Percentiles rank a stretch among this genome's conserved stretches.
Conservation (phyloP, 2,797 vertebrate species). For the Peromyscus eremicus region DNA sequence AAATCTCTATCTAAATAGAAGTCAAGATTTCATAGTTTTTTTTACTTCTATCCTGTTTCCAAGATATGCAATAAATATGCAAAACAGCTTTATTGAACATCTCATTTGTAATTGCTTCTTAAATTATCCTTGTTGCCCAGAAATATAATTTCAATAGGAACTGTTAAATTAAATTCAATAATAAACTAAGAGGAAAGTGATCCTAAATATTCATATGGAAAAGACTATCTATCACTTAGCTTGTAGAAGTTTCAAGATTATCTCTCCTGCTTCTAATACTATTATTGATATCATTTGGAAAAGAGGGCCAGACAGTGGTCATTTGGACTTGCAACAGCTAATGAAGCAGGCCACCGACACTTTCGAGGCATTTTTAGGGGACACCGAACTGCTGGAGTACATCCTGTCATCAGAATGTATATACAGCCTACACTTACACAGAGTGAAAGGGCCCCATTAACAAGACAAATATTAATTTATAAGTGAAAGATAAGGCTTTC, state of each 20-base stretch:
- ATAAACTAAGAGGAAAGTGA: constrained; percentile 41
- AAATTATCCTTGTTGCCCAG: constrained; percentile 54
- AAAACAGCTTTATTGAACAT: constrained; percentile 29
- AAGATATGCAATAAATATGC: constrained; percentile 48
- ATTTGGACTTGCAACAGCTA: constrained; percentile 9
- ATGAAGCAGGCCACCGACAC: background rate
- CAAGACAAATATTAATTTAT: constrained; percentile 38
- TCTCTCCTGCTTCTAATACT: constrained; percentile 19
- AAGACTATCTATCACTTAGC: constrained; percentile 32
- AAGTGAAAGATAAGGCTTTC: background rate
- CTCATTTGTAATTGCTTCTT: constrained; percentile 59
- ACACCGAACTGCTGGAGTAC: background rate
- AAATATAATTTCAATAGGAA: constrained; percentile 67
- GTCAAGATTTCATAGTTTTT: constrained; percentile 66
- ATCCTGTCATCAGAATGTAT: background rate
- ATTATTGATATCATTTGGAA: constrained; percentile 47
- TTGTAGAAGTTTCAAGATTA: constrained; percentile 42
- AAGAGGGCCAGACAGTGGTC: background rate
- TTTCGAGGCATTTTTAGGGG: constrained; percentile 13
- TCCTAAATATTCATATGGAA: constrained; percentile 33
- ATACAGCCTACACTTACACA: background rate
- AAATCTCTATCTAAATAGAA: constrained; percentile 71
- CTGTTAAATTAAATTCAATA: constrained; percentile 43
- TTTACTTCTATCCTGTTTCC: constrained; percentile 56
- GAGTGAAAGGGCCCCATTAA: constrained; percentile 18